Evolutionary conservation across 2,797 vertebrate species (phyloP).

Genomic region (Galaxias olidus): DNA sequence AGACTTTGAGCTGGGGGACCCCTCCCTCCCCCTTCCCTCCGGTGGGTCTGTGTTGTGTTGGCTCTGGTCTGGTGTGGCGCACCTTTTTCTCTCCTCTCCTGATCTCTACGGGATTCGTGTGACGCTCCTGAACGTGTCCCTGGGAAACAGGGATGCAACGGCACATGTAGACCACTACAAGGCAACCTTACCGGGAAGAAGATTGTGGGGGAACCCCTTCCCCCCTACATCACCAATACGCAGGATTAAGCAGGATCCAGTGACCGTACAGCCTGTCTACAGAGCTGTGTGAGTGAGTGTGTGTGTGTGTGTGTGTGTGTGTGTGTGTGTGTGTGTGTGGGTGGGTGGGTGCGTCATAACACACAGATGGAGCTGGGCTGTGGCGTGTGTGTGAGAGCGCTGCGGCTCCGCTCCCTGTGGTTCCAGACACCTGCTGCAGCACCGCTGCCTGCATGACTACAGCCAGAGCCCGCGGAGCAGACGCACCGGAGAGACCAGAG

Average conservation of each 20-base stretch:
- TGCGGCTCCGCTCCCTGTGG: constrained; percentile 2
- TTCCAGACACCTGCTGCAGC: constrained; percentile 45
- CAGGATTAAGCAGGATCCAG: neutral
- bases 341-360: neutral
- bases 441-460: neutral
- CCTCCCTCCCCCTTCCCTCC: neutral
- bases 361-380: constrained; percentile 39
- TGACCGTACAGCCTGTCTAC: neutral
- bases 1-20: too few species aligned
- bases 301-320: neutral
- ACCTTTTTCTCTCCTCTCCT: constrained; percentile 1
- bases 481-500: constrained; percentile 10
- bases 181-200: neutral
- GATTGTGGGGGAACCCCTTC: neutral
- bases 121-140: neutral
- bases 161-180: neutral
- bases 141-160: neutral
- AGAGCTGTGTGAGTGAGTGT: neutral
- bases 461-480: constrained; percentile 14
- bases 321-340: neutral
- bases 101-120: neutral
- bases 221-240: neutral
- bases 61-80: neutral
- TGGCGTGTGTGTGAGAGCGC: constrained; percentile 9
- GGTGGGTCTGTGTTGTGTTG: too few species aligned